phyloP scores from a whole-genome alignment of 2,797 vertebrate genomes.

The Sebastolobus alascanus region DNA sequence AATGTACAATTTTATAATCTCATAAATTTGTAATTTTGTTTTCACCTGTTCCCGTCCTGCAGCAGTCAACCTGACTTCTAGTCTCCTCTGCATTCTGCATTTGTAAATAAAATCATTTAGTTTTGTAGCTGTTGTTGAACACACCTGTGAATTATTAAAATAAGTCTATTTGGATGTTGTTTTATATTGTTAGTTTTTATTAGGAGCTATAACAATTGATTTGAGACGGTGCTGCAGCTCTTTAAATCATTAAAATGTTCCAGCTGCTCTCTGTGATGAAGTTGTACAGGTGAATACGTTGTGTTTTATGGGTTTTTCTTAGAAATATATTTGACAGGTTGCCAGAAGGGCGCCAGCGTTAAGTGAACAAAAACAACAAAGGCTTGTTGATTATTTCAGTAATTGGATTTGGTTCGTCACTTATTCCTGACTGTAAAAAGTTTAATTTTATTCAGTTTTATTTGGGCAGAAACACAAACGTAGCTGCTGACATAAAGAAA shows the following conservation, averaged over 20 bases:
- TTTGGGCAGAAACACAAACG: background rate
- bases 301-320: background rate
- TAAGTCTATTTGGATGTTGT: background rate
- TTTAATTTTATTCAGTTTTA: constrained; percentile 1
- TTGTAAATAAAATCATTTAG: too few relatives aligned
- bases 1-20: too few relatives aligned
- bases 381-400: background rate
- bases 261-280: background rate
- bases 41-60: too few relatives aligned
- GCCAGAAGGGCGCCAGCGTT: background rate
- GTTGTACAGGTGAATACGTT: background rate
- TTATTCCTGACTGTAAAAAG: background rate
- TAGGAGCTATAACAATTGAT: background rate
- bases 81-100: too few relatives aligned
- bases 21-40: too few relatives aligned
- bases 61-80: too few relatives aligned
- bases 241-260: constrained; percentile 44
- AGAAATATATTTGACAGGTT: background rate
- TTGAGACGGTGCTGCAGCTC: background rate
- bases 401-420: constrained; percentile 31
- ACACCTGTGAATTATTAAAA: background rate
- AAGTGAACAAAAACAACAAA: constrained; percentile 3
- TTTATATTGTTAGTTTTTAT: background rate
- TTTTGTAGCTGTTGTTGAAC: background rate
- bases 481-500: background rate